A percentile compares a stretch with the other conserved stretches of the same genome.
Conservation (phyloP, 2,113 vertebrate species). For the Pogona vitticeps region DNA sequence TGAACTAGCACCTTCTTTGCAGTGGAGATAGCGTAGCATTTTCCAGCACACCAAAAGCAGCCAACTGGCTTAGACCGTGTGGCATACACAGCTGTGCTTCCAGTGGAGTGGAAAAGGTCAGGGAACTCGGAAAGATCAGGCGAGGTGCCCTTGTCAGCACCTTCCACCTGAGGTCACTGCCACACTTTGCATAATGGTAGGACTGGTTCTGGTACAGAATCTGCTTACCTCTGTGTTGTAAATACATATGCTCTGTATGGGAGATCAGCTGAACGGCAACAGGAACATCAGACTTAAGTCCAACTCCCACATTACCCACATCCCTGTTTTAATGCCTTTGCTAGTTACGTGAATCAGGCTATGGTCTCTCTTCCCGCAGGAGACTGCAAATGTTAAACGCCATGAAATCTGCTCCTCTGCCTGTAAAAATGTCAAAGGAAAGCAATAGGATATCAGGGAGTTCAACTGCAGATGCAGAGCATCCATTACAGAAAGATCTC, state of each 20-base stretch:
- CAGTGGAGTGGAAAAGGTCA: too few relatives aligned
- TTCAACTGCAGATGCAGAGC: not conserved
- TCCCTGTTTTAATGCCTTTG: not conserved
- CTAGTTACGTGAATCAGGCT: not conserved
- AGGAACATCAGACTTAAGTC: not conserved
- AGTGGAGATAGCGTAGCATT: too few relatives aligned
- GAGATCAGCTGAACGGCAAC: not conserved
- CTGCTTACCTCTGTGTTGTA: not conserved
- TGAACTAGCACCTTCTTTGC: too few relatives aligned
- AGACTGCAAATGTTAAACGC: not conserved
- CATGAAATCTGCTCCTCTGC: constrained; percentile 27
- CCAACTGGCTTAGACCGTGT: not conserved
- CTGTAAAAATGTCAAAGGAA: constrained; percentile 21
- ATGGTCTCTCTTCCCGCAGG: constrained; percentile 20
- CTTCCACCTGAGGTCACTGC: not conserved
- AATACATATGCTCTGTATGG: too few relatives aligned
- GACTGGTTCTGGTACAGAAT: not conserved
- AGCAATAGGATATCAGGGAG: constrained; percentile 3
- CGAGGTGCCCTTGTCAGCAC: too few relatives aligned
- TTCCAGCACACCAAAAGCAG: not conserved
- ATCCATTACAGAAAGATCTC: constrained; percentile 20
- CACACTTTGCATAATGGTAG: not conserved
- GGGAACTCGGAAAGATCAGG: too few relatives aligned
- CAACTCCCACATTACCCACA: too few relatives aligned
- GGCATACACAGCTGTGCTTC: not conserved